Conservation (phyloP, 1,140 invertebrate genomes). For the Solen grandis region DNA sequence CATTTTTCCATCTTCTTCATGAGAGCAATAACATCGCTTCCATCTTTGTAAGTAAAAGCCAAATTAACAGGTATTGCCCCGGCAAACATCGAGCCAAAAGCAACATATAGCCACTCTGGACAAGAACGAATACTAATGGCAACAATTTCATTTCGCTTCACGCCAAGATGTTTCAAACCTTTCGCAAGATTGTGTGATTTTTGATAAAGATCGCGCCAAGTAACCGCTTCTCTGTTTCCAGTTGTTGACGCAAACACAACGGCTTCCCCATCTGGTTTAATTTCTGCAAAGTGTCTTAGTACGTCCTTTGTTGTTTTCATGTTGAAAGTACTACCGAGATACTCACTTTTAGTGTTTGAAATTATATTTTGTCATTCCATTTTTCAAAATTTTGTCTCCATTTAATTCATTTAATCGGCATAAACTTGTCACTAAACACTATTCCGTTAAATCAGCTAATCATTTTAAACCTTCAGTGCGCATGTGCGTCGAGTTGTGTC, state of each 20-base stretch:
- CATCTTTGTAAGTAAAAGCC: slow-evolving; percentile 15
- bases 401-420: too few species aligned
- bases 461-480: too few species aligned
- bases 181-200: neutral
- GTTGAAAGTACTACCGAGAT: too few species aligned
- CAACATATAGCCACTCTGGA: slow-evolving; percentile 40
- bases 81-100: slow-evolving; percentile 18
- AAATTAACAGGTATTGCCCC: slow-evolving; percentile 9
- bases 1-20: slow-evolving; percentile 21
- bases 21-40: slow-evolving; percentile 27
- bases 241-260: slow-evolving; percentile 13
- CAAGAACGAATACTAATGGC: slow-evolving; percentile 16
- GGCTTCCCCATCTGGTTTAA: neutral
- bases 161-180: slow-evolving; percentile 12
- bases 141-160: slow-evolving; percentile 2
- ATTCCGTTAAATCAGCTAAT: too few species aligned
- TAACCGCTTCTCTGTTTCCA: neutral
- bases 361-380: too few species aligned
- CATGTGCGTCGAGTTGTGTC: too few species aligned
- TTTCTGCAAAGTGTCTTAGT: slow-evolving; percentile 19
- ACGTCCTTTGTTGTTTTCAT: too few species aligned
- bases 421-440: too few species aligned
- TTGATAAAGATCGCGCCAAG: slow-evolving; percentile 18
- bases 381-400: too few species aligned
- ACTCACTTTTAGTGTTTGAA: too few species aligned